These are phyloP conservation scores for Toxotes lorentzi DNA, from an alignment of 2,797 vertebrate genomes.

Conservation along the genomic window DNA sequence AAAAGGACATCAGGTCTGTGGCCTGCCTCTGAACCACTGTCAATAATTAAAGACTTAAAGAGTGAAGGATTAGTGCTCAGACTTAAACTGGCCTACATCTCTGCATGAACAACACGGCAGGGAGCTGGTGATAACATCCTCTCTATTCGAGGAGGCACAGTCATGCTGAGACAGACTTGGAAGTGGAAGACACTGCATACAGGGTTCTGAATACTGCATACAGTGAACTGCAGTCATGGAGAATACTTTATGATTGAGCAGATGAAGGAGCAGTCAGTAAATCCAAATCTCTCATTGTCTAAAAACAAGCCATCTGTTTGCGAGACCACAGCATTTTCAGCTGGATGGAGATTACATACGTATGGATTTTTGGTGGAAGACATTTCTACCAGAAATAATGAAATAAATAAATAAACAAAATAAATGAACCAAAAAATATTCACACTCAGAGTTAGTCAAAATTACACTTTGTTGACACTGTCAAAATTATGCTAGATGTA, in stretches of 20 bases:
- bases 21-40: constrained; percentile 41
- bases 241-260: neutral
- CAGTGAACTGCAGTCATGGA: neutral
- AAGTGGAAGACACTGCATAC: constrained; percentile 11
- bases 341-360: constrained; percentile 2
- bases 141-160: constrained; percentile 41
- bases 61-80: constrained; percentile 46
- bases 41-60: constrained; percentile 55
- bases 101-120: constrained; percentile 49
- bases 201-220: neutral
- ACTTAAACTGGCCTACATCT: constrained; percentile 39
- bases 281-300: constrained; percentile 14
- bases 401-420: too few relatives aligned
- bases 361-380: neutral
- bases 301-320: constrained; percentile 12
- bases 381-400: neutral
- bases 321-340: constrained; percentile 2
- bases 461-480: too few relatives aligned
- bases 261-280: constrained; percentile 3
- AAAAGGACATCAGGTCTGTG: constrained; percentile 22
- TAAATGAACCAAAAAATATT: too few relatives aligned
- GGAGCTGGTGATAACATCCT: constrained; percentile 53
- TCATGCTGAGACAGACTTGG: constrained; percentile 33
- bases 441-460: too few relatives aligned
- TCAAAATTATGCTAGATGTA: too few relatives aligned